Evolutionary conservation across 2,113 vertebrate species (phyloP).

Genomic region (Eolophus roseicapilla): DNA sequence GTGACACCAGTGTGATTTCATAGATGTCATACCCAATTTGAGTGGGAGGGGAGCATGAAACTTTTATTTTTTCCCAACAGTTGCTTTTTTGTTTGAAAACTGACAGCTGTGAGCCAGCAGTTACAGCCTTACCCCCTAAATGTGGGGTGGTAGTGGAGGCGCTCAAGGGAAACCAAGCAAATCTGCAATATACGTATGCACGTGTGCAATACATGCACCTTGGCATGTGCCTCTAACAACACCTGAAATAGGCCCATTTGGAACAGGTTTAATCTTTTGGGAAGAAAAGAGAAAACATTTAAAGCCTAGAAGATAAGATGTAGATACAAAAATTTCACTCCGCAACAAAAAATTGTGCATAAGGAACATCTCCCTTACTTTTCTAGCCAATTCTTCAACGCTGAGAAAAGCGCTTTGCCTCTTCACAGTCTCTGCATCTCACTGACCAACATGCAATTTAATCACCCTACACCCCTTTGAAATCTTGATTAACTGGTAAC

Average conservation of each 20-base stretch:
- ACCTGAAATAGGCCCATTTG: not conserved
- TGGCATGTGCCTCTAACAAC: not conserved
- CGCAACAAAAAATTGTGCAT: not conserved
- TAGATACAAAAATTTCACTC: not conserved
- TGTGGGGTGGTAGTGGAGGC: not conserved
- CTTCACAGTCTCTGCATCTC: not conserved
- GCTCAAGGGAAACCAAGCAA: not conserved
- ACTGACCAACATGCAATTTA: not conserved
- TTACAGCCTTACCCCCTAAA: not conserved
- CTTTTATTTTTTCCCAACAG: not conserved
- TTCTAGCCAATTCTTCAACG: not conserved
- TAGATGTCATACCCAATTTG: not conserved
- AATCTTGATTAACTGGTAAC: not conserved
- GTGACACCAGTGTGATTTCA: not conserved
- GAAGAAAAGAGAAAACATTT: not conserved
- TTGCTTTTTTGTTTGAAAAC: not conserved
- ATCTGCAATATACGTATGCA: not conserved
- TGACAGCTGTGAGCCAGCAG: not conserved
- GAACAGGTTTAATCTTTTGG: not conserved
- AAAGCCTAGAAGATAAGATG: not conserved
- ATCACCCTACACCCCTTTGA: not conserved
- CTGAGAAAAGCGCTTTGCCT: not conserved
- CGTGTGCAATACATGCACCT: not conserved
- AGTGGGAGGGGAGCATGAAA: not conserved
- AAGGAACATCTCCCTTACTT: not conserved